Base-by-base conservation (phyloP, 2,113 vertebrate species). In the Crotalus tigris region DNA sequence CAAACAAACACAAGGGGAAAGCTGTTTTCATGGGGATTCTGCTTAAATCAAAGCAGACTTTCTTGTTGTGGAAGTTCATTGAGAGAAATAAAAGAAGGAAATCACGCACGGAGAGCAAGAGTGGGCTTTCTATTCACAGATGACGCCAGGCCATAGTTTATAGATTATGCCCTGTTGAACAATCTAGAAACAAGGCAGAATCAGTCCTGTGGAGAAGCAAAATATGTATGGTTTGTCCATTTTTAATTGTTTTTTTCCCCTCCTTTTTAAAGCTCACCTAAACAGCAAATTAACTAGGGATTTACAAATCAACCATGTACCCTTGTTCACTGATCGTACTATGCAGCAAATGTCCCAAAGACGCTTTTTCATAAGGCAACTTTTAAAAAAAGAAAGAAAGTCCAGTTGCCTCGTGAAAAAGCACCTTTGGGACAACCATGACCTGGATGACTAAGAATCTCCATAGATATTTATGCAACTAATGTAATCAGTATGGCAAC, bases 1-100 rank as follows among this genome's bases (percentile, higher is more conserved):
- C 58, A 44, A 49, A 49, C 75, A 23, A 29, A 19, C 90, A 94
- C 89, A 95, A 90, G 94, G 87, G 90, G 64, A 93, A 89, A 2
- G 1, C 85, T 59, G 57, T 93, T 94, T 91, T 87, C 58, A 61
- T 58, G 88, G 69, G 69, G 90, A 64, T 87, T 92, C 81, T 91
- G 54, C 51, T 19, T 29, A 23, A 54, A 58, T 4, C 0, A 89
- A 92, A 87, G 26, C 21, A 88, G 91, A 15, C 17, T 92, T 49
- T 39, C 29, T 29, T 90, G 51, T 26, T 29, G 29, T 46, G 10
- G 59, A 53, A 21, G 19, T 59, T 24, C 33, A n/a, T 29, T 5
- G 33, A 44, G 11, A 33, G 13, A 15, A 81, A 44, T 81, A 81
- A 39, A 44, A 33, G 69, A 69, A 64, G 61, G n/a, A 75, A 39